Evolutionary conservation across 30 jellyfish, hydroid and myxozoan species (phyloP), one percentile per base, ranked within the genome.

Genomic region (Nemopilema nomurai): DNA sequence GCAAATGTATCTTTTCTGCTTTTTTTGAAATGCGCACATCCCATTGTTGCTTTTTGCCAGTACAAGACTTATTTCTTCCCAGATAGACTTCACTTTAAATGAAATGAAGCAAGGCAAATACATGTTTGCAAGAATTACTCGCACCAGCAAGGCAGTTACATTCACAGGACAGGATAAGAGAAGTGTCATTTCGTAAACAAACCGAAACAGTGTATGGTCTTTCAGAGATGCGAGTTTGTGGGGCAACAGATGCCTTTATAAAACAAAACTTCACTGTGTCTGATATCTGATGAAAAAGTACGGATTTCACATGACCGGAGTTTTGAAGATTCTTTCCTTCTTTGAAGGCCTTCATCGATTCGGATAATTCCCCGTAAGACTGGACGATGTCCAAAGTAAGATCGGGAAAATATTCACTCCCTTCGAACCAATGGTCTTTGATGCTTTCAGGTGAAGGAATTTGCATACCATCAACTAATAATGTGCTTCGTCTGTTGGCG

Each of bases 151-250:
- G 57, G 50, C 90, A 80, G 29, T 49, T 28, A 62, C 90, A 80
- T 25, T 80, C 82, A 49, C 73, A 82, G 49, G 81, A 18, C 63
- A 80, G 17, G 13, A 80, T 51, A 33, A 51, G 27, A 33, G 77
- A 51, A 23, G 67, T 17, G 30, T 80, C 90, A 23, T 17, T 80
- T 21, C 76, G 90, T 26, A 80, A 16, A 49, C 87, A 25, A 71
- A 74, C 81, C 93, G 81, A 84, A 72, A 84, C 92, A 72, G 81
- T 22, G 78, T 84, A 73, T 16, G 87, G 82, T 22, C 49, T 70
- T 16, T 84, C 76, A 31, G 88, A 7, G 25, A 71, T 31, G 30
- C 69, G 78, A 22, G 78, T 69, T 51, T 84, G 72, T 18, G 89
- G 93, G 18, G 16, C 70, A 70, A 84, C 78, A 16, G 31, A 31